These are phyloP conservation scores for Halcyon malimbica DNA, from an alignment of 2,113 vertebrate species.

Conservation along the genomic window DNA sequence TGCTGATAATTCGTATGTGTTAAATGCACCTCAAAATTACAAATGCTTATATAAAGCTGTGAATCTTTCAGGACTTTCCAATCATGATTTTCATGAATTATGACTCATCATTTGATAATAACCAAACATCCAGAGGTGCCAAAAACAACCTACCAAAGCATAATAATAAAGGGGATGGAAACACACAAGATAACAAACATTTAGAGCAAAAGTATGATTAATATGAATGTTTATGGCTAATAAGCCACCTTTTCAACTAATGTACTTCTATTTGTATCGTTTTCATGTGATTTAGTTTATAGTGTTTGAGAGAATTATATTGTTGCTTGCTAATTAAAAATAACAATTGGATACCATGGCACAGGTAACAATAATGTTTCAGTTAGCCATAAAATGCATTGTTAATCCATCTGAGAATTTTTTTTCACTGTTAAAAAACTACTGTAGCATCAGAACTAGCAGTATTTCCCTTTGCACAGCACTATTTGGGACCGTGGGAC, in stretches of 20 bases:
- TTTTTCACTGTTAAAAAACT: not conserved
- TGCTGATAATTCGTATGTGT: not conserved
- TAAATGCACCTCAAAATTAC: not conserved
- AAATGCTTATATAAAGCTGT: not conserved
- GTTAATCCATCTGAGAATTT: not conserved
- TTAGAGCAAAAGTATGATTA: not conserved
- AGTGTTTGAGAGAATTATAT: not conserved
- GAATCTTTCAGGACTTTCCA: not conserved
- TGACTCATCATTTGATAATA: constrained; percentile 3
- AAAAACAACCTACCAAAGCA: not conserved
- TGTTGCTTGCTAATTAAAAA: not conserved
- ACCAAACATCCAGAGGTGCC: not conserved
- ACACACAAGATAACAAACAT: not conserved
- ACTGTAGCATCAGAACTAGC: not conserved
- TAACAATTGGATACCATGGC: not conserved
- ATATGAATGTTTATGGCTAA: not conserved
- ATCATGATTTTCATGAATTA: not conserved
- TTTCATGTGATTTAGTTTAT: not conserved
- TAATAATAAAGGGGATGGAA: not conserved
- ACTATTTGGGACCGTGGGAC: rapidly evolving
- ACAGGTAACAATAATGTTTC: not conserved
- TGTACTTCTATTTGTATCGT: not conserved
- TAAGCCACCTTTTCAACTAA: not conserved
- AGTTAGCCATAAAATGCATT: not conserved
- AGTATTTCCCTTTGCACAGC: not conserved